phyloP scores from a whole-genome alignment of 2,888 invertebrate species.

The Conomelus anceps region DNA sequence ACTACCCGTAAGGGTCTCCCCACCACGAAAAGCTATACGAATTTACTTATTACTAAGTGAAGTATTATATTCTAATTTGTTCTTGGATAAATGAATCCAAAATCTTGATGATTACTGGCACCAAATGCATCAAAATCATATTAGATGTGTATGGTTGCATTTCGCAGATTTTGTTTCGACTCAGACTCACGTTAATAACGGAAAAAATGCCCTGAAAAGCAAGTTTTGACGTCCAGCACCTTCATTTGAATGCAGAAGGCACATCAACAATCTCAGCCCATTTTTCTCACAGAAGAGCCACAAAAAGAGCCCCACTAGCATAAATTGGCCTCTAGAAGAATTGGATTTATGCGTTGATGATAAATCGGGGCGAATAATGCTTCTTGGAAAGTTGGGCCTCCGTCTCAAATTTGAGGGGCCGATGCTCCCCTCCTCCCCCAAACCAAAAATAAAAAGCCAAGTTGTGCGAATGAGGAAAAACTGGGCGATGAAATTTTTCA shows the following conservation, averaged over 20 bases:
- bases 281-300: not conserved
- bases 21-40: too few species aligned
- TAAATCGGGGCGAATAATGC: not conserved
- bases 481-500: not conserved
- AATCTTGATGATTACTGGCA: too few species aligned
- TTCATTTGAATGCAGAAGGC: too few species aligned
- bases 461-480: not conserved
- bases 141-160: too few species aligned
- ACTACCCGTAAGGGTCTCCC: too few species aligned
- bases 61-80: too few species aligned
- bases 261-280: not conserved
- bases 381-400: not conserved
- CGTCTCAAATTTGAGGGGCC: not conserved
- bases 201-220: not conserved
- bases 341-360: not conserved
- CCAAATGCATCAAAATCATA: too few species aligned
- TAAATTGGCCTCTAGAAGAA: not conserved
- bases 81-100: too few species aligned
- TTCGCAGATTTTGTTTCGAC: too few species aligned
- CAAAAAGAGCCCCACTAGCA: not conserved
- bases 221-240: not conserved
- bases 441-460: not conserved
- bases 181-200: too few species aligned
- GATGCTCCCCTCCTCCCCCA: not conserved
- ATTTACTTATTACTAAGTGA: too few species aligned